Conservation (phyloP, 1,140 invertebrate species). For the Apis dorsata region DNA sequence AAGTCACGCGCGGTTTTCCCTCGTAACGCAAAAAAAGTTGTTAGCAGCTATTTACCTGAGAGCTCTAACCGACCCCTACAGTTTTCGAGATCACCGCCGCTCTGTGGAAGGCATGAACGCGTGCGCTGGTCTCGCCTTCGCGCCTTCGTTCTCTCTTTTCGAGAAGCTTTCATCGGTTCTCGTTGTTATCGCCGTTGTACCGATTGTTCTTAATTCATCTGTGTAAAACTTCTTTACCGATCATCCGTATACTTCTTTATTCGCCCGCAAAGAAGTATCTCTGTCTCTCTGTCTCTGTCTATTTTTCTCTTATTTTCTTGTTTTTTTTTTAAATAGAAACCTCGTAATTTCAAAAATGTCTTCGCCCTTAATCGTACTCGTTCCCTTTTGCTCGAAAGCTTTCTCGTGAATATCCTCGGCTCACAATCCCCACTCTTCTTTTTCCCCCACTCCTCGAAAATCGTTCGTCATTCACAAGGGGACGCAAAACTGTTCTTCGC, state of each 20-base stretch:
- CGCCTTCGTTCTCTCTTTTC: conserved; percentile 3
- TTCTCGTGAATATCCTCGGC: conserved; percentile 3
- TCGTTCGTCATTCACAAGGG: conserved; percentile 9
- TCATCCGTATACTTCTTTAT: neutral
- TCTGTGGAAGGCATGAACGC: neutral
- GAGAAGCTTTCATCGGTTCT: neutral
- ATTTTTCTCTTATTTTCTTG: too few relatives aligned
- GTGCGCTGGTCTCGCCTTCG: neutral
- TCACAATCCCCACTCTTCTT: too few relatives aligned
- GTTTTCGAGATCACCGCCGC: conserved; percentile 26
- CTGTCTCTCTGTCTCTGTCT: too few relatives aligned
- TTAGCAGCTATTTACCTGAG: conserved; percentile 43
- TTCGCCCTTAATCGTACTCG: neutral
- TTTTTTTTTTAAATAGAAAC: neutral
- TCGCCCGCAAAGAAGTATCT: neutral
- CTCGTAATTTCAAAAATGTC: neutral
- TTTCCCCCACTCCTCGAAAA: neutral
- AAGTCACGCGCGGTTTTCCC: neutral
- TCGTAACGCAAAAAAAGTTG: conserved; percentile 5
- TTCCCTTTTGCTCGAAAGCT: conserved; percentile 1
- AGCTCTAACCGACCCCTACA: conserved; percentile 31
- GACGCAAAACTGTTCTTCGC: neutral
- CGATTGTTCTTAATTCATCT: neutral
- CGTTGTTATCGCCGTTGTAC: neutral
- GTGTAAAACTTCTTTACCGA: neutral